Evolutionary conservation across 1,140 invertebrate genomes (phyloP).

Genomic region (Lasaia peninsularis): DNA sequence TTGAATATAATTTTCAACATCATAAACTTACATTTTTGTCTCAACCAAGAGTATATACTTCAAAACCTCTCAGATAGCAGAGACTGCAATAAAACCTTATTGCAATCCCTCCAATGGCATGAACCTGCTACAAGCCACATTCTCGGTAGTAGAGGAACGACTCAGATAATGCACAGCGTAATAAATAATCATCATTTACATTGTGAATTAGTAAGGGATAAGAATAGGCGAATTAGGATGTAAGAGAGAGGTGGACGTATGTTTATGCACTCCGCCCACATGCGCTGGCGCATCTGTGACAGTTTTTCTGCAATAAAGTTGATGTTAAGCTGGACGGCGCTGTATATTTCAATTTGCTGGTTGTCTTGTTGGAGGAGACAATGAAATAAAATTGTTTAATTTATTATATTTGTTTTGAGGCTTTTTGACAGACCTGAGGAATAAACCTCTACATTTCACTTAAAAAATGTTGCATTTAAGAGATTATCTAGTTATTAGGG

Average conservation of each 20-base stretch:
- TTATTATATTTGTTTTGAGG: background rate
- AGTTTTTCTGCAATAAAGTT: slow-evolving; percentile 50
- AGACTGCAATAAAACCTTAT: slow-evolving; percentile 23
- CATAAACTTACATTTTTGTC: no score
- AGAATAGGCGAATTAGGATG: slow-evolving; percentile 5
- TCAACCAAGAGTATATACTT: background rate
- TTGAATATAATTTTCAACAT: no score
- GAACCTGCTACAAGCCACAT: slow-evolving; percentile 20
- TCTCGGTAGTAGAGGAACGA: slow-evolving; percentile 34
- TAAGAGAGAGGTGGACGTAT: slow-evolving; percentile 29
- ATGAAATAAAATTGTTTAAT: slow-evolving; percentile 8
- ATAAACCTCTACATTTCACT: no score
- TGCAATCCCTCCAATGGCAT: slow-evolving; percentile 23
- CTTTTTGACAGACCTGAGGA: background rate
- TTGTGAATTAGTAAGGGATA: slow-evolving; percentile 27
- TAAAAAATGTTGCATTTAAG: no score
- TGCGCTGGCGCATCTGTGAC: slow-evolving; percentile 40
- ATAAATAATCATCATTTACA: slow-evolving; percentile 42
- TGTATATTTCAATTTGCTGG: slow-evolving; percentile 46
- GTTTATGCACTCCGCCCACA: slow-evolving; percentile 41
- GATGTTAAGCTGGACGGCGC: slow-evolving; percentile 38
- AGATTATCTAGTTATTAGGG: no score
- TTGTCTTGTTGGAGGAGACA: slow-evolving; percentile 1
- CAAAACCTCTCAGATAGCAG: slow-evolving; percentile 17
- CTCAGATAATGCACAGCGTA: slow-evolving; percentile 28